Evolutionary conservation across 1,140 invertebrate genomes (phyloP).

Genomic region (Vanessa tameamea): DNA sequence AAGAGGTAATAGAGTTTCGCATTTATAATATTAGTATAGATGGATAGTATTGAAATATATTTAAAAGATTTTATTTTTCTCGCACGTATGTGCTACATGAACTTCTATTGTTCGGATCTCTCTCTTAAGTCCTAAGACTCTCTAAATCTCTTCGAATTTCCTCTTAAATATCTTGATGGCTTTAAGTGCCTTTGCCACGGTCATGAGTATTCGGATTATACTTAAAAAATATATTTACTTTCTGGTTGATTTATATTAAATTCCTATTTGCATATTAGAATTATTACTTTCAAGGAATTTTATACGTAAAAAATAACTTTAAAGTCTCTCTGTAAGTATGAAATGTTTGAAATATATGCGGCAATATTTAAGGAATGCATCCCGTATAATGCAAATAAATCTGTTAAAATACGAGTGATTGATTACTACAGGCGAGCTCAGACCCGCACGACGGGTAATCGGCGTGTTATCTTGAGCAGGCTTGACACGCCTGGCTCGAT

Average conservation of each 20-base stretch:
- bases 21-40: too few species aligned
- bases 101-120: not conserved
- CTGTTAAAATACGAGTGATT: conserved; percentile 42
- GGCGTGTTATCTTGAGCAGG: conserved; percentile 53
- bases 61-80: not conserved
- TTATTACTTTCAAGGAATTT: too few species aligned
- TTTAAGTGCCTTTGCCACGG: not conserved
- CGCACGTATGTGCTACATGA: not conserved
- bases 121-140: not conserved
- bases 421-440: conserved; percentile 45
- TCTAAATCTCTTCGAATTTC: not conserved
- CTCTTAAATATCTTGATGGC: not conserved
- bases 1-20: too few species aligned
- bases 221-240: not conserved
- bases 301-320: not conserved
- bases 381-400: conserved; percentile 22
- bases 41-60: too few species aligned
- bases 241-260: too few species aligned
- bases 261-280: too few species aligned
- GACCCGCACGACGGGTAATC: conserved; percentile 45
- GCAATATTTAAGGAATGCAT: conserved; percentile 19
- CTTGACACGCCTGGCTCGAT: conserved; percentile 46
- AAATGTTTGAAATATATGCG: conserved; percentile 17
- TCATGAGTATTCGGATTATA: not conserved
- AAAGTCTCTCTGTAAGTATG: not conserved